These are phyloP conservation scores for Amblyopsis hoosieri DNA, from an alignment of 2,797 vertebrate species.

Conservation along the genomic window DNA sequence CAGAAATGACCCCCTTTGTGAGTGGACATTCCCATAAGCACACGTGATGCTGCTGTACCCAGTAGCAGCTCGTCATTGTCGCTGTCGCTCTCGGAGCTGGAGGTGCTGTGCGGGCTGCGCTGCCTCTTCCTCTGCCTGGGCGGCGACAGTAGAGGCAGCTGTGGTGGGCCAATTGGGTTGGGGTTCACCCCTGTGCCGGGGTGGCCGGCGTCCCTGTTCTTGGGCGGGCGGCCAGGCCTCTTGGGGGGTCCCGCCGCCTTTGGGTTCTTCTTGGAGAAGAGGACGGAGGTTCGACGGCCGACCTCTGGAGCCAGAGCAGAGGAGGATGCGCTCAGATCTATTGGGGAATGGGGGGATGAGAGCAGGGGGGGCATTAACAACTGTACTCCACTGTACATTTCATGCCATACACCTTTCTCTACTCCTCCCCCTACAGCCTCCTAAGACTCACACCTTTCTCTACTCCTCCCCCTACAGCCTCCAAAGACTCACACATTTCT, in stretches of 20 bases:
- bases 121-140: constrained; percentile 89
- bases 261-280: constrained; percentile 98
- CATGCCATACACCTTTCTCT: neutral
- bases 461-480: too few relatives aligned
- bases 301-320: constrained; percentile 93
- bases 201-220: constrained; percentile 89
- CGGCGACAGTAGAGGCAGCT: constrained; percentile 86
- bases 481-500: neutral
- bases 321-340: constrained; percentile 88
- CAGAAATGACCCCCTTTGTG: neutral
- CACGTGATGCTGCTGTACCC: constrained; percentile 66
- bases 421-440: too few relatives aligned
- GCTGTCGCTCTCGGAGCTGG: constrained; percentile 95
- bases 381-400: neutral
- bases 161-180: constrained; percentile 91
- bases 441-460: too few relatives aligned
- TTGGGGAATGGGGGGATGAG: constrained; percentile 21
- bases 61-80: constrained; percentile 89
- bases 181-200: constrained; percentile 81
- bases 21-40: neutral
- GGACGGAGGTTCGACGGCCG: constrained; percentile 95
- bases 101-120: constrained; percentile 91
- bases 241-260: constrained; percentile 94
- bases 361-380: neutral
- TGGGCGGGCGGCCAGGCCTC: constrained; percentile 94